Conservation (phyloP, 1,140 invertebrate species). For the Rhyacophila brunnea region DNA sequence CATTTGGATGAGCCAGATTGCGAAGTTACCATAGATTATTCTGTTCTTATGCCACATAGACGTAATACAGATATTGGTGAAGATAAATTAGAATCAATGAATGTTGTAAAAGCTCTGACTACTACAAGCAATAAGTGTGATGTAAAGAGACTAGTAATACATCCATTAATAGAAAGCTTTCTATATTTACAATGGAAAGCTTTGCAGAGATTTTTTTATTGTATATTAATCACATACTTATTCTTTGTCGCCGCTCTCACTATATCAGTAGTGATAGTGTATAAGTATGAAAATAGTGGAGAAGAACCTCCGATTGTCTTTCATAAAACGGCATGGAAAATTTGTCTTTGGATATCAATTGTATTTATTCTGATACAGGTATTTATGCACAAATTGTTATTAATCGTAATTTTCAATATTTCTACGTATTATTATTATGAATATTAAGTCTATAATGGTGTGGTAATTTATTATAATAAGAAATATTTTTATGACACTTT, state of each 20-base stretch:
- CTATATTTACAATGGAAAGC: slow-evolving; percentile 58
- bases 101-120: slow-evolving; percentile 53
- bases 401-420: no score
- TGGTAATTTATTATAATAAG: no score
- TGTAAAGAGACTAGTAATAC: slow-evolving; percentile 51
- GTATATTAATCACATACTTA: slow-evolving; percentile 50
- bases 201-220: slow-evolving; percentile 51
- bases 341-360: no score
- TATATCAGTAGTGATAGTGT: no score
- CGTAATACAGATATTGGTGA: slow-evolving; percentile 42
- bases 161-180: slow-evolving; percentile 57
- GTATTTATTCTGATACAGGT: no score
- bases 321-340: no score
- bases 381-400: no score
- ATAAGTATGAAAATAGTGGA: no score
- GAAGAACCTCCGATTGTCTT: no score
- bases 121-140: slow-evolving; percentile 50
- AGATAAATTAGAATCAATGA: slow-evolving; percentile 40
- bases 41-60: slow-evolving; percentile 42
- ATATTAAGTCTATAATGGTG: no score
- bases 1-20: slow-evolving; percentile 49
- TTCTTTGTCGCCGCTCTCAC: slow-evolving; percentile 43
- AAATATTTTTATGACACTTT: no score
- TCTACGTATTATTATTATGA: no score
- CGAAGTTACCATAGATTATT: slow-evolving; percentile 51